These are phyloP conservation scores for Phania funesta DNA, from an alignment of 2,888 invertebrate species.

Conservation along the genomic window DNA sequence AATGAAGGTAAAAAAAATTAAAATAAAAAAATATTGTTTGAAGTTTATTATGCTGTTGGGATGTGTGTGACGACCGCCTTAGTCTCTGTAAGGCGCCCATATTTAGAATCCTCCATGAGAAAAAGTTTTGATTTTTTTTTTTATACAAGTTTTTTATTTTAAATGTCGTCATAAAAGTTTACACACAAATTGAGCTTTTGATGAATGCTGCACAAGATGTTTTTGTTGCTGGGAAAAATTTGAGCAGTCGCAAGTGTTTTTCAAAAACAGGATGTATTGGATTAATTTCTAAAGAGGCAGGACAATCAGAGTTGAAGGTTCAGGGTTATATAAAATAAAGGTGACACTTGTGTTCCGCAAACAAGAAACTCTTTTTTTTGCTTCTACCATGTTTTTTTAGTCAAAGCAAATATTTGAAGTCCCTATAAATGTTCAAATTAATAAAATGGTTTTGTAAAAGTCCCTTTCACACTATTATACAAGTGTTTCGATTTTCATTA, in stretches of 20 bases:
- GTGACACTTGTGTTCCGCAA: too few species aligned
- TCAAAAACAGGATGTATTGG: too few species aligned
- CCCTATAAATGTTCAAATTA: too few species aligned
- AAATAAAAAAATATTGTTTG: conserved; percentile 9
- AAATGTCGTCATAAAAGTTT: conserved; percentile 47
- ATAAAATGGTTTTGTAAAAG: too few species aligned
- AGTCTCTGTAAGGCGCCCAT: conserved; percentile 56
- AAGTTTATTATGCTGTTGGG: conserved; percentile 24
- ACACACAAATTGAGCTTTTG: conserved; percentile 5
- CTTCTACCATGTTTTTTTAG: too few species aligned
- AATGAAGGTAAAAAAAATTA: conserved; percentile 41
- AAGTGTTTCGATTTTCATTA: too few species aligned
- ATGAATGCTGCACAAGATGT: not conserved
- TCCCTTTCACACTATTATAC: too few species aligned
- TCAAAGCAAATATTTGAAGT: too few species aligned
- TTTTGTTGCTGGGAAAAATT: not conserved
- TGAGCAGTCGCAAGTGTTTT: not conserved
- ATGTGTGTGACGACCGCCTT: conserved; percentile 58
- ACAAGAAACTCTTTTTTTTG: too few species aligned
- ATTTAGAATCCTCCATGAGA: conserved; percentile 39
- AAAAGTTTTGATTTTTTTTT: conserved; percentile 14
- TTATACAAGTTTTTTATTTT: not conserved
- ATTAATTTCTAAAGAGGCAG: too few species aligned
- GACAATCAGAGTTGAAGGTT: too few species aligned
- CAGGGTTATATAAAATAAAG: too few species aligned